phyloP scores from a whole-genome alignment of 2,888 invertebrate genomes.

The Caenorhabditis virilis region DNA sequence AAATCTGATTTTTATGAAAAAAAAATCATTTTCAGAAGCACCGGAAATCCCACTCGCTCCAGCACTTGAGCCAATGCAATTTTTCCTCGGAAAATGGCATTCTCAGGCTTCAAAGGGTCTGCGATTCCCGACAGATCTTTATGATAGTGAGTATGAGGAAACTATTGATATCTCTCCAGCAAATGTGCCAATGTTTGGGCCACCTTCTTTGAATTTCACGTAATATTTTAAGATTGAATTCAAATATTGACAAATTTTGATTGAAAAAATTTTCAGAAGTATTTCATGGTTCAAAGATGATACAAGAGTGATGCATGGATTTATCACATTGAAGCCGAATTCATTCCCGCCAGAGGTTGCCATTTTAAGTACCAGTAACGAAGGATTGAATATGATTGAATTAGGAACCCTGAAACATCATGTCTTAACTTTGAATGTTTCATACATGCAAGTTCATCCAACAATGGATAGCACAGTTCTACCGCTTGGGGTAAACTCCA shows the following conservation, averaged over 20 bases:
- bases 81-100: slow-evolving; percentile 67
- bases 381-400: slow-evolving; percentile 68
- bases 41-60: slow-evolving; percentile 67
- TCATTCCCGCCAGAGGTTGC: slow-evolving; percentile 66
- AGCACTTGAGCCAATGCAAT: slow-evolving; percentile 68
- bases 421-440: slow-evolving; percentile 66
- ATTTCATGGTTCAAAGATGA: slow-evolving; percentile 62
- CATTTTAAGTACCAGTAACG: slow-evolving; percentile 66
- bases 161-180: slow-evolving; percentile 64
- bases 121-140: slow-evolving; percentile 66
- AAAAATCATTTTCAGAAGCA: slow-evolving; percentile 40
- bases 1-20: too few species aligned
- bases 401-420: slow-evolving; percentile 64
- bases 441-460: slow-evolving; percentile 68
- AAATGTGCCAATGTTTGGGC: slow-evolving; percentile 68
- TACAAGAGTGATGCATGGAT: slow-evolving; percentile 62
- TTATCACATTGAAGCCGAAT: slow-evolving; percentile 66
- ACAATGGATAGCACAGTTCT: slow-evolving; percentile 62
- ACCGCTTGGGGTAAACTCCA: slow-evolving; percentile 59
- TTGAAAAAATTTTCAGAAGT: slow-evolving; percentile 44
- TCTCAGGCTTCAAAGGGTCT: slow-evolving; percentile 62
- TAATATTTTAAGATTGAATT: slow-evolving; percentile 25
- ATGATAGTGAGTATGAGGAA: slow-evolving; percentile 62
- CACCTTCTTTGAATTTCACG: slow-evolving; percentile 68
- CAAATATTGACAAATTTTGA: neutral